Conservation (phyloP, 1,140 invertebrate species). For the Palaemon carinicauda region DNA sequence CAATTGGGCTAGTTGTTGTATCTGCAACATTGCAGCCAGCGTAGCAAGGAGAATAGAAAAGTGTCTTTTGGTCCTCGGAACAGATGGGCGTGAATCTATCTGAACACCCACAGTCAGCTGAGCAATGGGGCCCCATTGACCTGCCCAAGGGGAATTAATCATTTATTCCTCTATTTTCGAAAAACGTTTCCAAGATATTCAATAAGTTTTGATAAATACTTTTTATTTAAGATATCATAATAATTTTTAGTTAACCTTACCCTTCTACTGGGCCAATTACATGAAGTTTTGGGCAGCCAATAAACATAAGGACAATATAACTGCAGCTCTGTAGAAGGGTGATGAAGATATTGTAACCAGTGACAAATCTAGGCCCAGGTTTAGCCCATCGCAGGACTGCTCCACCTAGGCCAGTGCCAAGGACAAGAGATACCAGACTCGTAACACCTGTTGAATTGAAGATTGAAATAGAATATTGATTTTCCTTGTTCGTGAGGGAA, state of each 20-base stretch:
- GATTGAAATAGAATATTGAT: not conserved
- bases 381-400: slow-evolving; percentile 24
- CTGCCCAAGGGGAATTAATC: no score
- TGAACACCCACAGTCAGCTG: slow-evolving; percentile 71
- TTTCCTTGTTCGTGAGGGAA: not conserved
- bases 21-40: slow-evolving; percentile 70
- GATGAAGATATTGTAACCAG: slow-evolving; percentile 48
- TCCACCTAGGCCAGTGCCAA: slow-evolving; percentile 41
- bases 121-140: not conserved
- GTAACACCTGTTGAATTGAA: slow-evolving; percentile 15
- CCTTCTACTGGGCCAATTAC: slow-evolving; percentile 14
- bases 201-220: not conserved
- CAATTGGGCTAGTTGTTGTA: slow-evolving; percentile 32
- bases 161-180: no score
- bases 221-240: no score
- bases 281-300: slow-evolving; percentile 18
- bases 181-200: no score
- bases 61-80: slow-evolving; percentile 67
- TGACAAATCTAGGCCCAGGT: slow-evolving; percentile 22
- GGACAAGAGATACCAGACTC: slow-evolving; percentile 32
- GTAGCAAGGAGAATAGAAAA: slow-evolving; percentile 76
- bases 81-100: slow-evolving; percentile 76
- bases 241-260: not conserved
- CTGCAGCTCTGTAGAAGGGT: slow-evolving; percentile 22
- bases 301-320: slow-evolving; percentile 25